phyloP scores from a whole-genome alignment of 2,888 invertebrate species.

The Epinotia ramella region DNA sequence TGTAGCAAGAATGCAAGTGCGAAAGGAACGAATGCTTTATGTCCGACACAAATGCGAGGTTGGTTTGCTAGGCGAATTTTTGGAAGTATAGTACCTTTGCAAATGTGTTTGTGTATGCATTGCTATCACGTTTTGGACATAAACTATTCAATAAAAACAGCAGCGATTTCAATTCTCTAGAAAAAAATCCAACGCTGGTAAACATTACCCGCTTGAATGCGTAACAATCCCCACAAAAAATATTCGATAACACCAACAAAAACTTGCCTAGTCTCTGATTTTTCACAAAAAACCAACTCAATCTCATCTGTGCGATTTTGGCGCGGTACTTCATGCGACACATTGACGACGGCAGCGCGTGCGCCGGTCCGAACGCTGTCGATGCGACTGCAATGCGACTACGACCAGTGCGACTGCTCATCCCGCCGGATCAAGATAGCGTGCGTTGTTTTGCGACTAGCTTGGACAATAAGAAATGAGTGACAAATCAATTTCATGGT shows the following conservation, averaged over 20 bases:
- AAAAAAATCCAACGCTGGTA: conserved; percentile 33
- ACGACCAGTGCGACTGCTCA: conserved; percentile 21
- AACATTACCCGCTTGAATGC: conserved; percentile 35
- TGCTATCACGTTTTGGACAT: conserved; percentile 11
- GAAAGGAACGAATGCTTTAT: too few relatives aligned
- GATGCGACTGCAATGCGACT: conserved; percentile 24
- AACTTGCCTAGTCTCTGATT: conserved; percentile 74
- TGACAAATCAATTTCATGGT: conserved; percentile 62
- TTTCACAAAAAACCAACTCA: conserved; percentile 68
- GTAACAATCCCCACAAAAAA: conserved; percentile 38
- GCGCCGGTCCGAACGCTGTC: conserved; percentile 53
- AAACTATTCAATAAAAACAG: conserved; percentile 22
- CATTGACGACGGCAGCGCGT: conserved; percentile 61
- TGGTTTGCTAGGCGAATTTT: neutral
- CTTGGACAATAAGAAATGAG: conserved; percentile 55
- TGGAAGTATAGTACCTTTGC: conserved; percentile 1
- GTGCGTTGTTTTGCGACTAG: conserved; percentile 28
- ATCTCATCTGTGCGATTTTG: conserved; percentile 67
- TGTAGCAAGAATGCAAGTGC: too few relatives aligned
- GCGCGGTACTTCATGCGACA: conserved; percentile 66
- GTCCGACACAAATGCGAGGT: too few relatives aligned
- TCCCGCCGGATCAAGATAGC: conserved; percentile 36
- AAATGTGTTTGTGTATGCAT: neutral
- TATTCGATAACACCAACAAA: conserved; percentile 41
- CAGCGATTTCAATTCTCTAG: conserved; percentile 29